Conservation (phyloP, 2,888 invertebrate species). For the Eupithecia vulgata region DNA sequence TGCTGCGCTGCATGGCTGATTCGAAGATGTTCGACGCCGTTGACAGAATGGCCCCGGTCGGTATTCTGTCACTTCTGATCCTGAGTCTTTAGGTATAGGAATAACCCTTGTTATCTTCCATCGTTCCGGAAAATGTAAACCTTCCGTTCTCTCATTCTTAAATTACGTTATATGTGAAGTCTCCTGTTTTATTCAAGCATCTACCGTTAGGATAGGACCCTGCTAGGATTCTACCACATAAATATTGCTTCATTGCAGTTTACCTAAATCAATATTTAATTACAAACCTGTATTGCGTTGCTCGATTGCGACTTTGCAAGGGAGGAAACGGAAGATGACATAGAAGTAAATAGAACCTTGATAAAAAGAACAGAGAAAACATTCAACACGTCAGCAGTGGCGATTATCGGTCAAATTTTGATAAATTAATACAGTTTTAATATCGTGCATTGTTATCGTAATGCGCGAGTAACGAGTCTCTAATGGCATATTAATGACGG, state of each 20-base stretch:
- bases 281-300: background rate
- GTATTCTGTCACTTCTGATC: too few species aligned
- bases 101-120: too few species aligned
- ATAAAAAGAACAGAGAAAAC: background rate
- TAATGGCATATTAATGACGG: conserved; percentile 67
- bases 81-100: too few species aligned
- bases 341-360: background rate
- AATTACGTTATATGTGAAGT: too few species aligned
- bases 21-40: too few species aligned
- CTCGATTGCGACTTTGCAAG: background rate
- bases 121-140: too few species aligned
- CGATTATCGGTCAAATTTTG: conserved; percentile 54
- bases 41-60: too few species aligned
- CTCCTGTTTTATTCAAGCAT: too few species aligned
- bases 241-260: background rate
- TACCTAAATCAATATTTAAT: background rate
- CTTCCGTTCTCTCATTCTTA: too few species aligned
- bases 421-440: conserved; percentile 68
- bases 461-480: conserved; percentile 64
- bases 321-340: background rate
- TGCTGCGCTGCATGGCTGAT: too few species aligned
- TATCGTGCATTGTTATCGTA: conserved; percentile 58
- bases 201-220: too few species aligned
- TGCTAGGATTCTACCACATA: too few species aligned
- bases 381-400: conserved; percentile 19